These are phyloP conservation scores for Oreotrochilus melanogaster DNA, from an alignment of 2,113 vertebrate species.

Conservation along the genomic window DNA sequence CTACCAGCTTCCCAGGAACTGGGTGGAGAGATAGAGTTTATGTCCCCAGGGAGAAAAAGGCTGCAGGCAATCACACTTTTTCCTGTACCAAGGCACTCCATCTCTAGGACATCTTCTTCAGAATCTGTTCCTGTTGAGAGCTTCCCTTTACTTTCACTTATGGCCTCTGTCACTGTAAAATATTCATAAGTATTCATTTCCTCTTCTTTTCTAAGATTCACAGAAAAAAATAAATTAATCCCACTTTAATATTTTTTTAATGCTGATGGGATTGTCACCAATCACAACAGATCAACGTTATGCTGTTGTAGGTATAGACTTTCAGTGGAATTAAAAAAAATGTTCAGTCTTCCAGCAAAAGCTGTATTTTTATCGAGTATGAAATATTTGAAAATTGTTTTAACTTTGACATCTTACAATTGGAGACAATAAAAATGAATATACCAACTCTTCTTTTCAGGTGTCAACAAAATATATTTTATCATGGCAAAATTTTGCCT, in stretches of 20 bases:
- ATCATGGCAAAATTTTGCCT: not conserved
- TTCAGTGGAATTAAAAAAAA: not conserved
- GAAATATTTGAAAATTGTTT: not conserved
- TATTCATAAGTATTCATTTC: not conserved
- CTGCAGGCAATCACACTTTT: not conserved
- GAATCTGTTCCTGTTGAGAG: not conserved
- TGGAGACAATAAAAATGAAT: not conserved
- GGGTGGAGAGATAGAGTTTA: not conserved
- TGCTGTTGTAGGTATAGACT: not conserved
- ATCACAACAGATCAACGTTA: not conserved
- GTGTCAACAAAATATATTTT: not conserved
- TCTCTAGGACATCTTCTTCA: not conserved
- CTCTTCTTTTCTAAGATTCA: not conserved
- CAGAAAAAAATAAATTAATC: not conserved
- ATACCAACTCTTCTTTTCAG: not conserved
- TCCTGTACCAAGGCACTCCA: not conserved
- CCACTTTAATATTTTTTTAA: not conserved
- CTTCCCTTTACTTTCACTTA: not conserved
- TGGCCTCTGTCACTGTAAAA: not conserved
- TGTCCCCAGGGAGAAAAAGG: not conserved
- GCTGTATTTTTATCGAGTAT: not conserved
- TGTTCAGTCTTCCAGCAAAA: not conserved
- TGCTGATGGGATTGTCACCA: not conserved
- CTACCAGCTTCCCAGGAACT: not conserved
- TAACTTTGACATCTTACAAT: not conserved